Conservation (phyloP, 2,797 vertebrate genomes). For the Glossophaga mutica region DNA sequence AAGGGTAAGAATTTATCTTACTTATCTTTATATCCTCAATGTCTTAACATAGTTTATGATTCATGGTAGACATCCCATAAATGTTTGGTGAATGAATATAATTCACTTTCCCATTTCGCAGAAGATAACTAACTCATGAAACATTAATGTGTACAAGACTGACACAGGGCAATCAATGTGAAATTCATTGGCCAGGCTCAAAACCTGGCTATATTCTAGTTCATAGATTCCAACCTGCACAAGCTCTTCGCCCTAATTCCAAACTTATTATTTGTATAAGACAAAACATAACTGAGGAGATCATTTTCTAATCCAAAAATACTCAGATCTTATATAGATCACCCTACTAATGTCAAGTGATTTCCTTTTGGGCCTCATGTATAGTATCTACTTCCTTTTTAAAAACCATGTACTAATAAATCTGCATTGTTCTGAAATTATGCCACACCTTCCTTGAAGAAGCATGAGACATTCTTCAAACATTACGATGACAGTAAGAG, state of each 20-base stretch:
- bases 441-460: background rate
- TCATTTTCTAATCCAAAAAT: background rate
- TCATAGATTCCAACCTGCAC: background rate
- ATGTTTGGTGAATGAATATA: background rate
- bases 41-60: background rate
- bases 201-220: background rate
- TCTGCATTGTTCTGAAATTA: background rate
- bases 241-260: background rate
- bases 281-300: background rate
- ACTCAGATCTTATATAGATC: background rate
- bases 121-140: background rate
- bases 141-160: background rate
- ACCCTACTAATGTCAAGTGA: background rate
- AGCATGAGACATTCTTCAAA: slow-evolving; percentile 39
- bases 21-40: background rate
- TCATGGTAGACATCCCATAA: background rate
- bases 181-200: background rate
- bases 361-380: background rate
- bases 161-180: background rate
- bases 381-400: background rate
- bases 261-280: background rate
- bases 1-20: background rate
- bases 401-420: background rate
- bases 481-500: background rate
- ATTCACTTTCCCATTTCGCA: background rate